These are phyloP conservation scores for Litocranius walleri DNA, from an alignment of 2,113 vertebrate genomes.

Conservation along the genomic window DNA sequence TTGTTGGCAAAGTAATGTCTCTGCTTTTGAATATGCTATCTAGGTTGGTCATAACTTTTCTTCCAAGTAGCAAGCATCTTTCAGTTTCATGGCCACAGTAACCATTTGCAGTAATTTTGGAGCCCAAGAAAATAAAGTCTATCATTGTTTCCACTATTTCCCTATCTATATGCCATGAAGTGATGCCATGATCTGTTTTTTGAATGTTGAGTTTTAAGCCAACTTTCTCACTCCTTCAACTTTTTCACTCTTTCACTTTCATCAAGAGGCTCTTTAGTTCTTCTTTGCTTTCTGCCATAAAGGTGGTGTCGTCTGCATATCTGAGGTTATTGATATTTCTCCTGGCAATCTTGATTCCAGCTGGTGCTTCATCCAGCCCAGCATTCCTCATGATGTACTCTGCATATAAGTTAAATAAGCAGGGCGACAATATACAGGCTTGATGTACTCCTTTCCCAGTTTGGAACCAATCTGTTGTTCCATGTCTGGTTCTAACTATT, in stretches of 20 bases:
- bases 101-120: background rate
- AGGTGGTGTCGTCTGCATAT: background rate
- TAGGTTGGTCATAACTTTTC: background rate
- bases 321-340: background rate
- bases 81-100: background rate
- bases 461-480: background rate
- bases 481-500: background rate
- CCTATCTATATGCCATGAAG: background rate
- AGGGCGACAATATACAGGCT: background rate
- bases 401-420: background rate
- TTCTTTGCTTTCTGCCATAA: background rate
- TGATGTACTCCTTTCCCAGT: background rate
- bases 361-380: background rate
- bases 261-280: background rate
- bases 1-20: background rate
- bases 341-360: background rate
- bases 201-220: background rate
- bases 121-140: background rate
- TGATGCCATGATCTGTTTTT: background rate
- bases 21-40: background rate
- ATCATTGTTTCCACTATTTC: background rate
- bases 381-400: background rate
- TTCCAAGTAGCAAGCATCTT: background rate
- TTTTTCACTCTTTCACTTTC: background rate
- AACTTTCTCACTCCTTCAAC: background rate